Conservation (phyloP, 2,797 vertebrate genomes). For the Columba guinea region DNA sequence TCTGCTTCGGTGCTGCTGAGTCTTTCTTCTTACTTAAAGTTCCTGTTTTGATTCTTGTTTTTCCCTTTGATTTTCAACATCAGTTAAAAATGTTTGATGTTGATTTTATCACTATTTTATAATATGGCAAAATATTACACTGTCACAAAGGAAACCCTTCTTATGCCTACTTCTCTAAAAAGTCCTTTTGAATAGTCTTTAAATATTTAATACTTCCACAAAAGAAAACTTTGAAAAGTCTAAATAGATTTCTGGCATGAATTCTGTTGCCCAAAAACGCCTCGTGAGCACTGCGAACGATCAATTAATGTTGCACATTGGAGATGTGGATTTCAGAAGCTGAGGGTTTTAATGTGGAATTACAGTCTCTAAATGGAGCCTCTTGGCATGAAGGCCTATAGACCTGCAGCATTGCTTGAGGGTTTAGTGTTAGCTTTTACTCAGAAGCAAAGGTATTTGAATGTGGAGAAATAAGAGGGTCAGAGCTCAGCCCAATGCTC, state of each 20-base stretch:
- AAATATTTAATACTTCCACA: not conserved
- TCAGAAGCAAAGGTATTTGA: not conserved
- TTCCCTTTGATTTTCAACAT: not conserved
- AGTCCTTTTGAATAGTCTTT: not conserved
- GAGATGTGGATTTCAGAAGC: not conserved
- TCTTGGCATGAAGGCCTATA: not conserved
- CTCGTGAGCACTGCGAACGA: not conserved
- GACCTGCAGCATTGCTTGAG: not conserved
- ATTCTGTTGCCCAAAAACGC: not conserved
- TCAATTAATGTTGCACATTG: not conserved
- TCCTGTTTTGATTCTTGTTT: constrained; percentile 4
- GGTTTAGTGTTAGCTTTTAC: not conserved
- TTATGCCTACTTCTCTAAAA: not conserved
- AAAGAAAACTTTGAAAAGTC: not conserved
- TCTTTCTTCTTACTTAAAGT: not conserved
- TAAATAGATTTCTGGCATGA: not conserved
- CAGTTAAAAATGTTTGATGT: not conserved
- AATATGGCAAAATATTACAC: not conserved
- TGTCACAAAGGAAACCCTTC: not conserved
- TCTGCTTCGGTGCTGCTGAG: not conserved
- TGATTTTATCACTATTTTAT: not conserved
- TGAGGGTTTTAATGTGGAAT: not conserved
- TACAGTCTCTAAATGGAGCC: not conserved
- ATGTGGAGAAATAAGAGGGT: not conserved
- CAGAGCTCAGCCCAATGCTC: not conserved